Percentiles rank a stretch among this genome's conserved stretches.
phyloP scores from a whole-genome alignment of 2,888 invertebrate species.

The Eupithecia subfuscata region DNA sequence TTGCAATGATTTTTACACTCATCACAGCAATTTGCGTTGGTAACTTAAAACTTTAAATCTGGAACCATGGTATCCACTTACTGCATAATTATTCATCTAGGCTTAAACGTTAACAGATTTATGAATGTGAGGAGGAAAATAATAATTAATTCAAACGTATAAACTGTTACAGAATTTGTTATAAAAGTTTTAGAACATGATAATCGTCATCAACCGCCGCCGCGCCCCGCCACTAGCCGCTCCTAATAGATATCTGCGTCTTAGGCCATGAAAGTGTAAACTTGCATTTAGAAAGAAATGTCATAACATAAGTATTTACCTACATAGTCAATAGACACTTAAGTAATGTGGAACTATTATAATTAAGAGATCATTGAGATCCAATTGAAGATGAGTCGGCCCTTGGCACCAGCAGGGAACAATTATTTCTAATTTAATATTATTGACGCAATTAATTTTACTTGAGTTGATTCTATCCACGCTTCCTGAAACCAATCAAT shows the following conservation, averaged over 20 bases:
- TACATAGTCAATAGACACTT: background rate
- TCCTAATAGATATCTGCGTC: too few species aligned
- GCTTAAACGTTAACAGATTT: conserved; percentile 36
- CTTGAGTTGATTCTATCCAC: conserved; percentile 8
- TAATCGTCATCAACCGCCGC: background rate
- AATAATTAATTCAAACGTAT: background rate
- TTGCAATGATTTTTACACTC: background rate
- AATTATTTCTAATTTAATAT: conserved; percentile 53
- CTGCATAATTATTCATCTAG: conserved; percentile 51
- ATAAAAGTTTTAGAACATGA: background rate
- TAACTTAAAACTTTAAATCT: conserved; percentile 40
- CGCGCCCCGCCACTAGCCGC: too few species aligned
- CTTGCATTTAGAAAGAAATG: background rate
- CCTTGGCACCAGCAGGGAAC: conserved; percentile 61
- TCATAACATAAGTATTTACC: background rate
- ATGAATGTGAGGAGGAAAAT: background rate
- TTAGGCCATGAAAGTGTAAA: too few species aligned
- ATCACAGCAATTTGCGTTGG: conserved; percentile 31
- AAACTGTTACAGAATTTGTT: background rate
- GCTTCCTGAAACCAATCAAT: conserved; percentile 7
- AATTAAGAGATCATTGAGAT: conserved; percentile 37
- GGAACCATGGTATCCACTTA: conserved; percentile 48
- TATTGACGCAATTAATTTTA: conserved; percentile 24
- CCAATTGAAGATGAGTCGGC: conserved; percentile 53
- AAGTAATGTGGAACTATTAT: conserved; percentile 29